A percentile compares a stretch with the other conserved stretches of the same genome.
Evolutionary conservation across 2,113 vertebrate genomes (phyloP).

Genomic region (Donacobius atricapilla): DNA sequence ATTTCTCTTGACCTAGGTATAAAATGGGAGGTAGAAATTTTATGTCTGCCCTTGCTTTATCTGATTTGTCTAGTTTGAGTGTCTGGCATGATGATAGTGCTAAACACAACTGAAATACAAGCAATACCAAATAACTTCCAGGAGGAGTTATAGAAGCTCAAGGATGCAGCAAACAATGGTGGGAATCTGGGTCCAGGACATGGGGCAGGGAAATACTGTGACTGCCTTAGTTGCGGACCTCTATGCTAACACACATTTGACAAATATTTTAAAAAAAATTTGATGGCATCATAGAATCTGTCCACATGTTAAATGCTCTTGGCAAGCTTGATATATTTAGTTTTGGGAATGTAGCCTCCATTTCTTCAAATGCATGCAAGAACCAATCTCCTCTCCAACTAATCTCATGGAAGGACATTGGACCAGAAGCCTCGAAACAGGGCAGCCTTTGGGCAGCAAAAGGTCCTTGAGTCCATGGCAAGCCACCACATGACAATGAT

Average conservation of each 20-base stretch:
- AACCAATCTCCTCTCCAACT: not conserved
- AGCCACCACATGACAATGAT: not conserved
- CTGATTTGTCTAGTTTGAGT: not conserved
- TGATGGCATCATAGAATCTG: not conserved
- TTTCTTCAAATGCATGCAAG: not conserved
- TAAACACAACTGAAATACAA: not conserved
- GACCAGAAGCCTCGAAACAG: not conserved
- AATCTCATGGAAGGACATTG: not conserved
- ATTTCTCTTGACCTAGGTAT: not conserved
- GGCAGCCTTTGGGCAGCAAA: not conserved
- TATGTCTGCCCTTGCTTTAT: not conserved
- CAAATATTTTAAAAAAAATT: not conserved
- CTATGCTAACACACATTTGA: not conserved
- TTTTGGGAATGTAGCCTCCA: not conserved
- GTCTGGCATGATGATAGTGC: not conserved
- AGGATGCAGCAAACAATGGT: not conserved
- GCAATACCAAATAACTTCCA: not conserved
- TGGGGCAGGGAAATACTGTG: not conserved
- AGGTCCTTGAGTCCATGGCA: rapidly evolving
- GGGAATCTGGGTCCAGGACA: not conserved
- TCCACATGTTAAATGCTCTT: not conserved
- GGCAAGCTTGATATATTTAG: not conserved
- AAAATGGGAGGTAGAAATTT: not conserved
- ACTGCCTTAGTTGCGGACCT: not conserved
- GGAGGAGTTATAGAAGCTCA: not conserved